phyloP scores from a whole-genome alignment of 2,113 vertebrate species.

The Cololabis saira region DNA sequence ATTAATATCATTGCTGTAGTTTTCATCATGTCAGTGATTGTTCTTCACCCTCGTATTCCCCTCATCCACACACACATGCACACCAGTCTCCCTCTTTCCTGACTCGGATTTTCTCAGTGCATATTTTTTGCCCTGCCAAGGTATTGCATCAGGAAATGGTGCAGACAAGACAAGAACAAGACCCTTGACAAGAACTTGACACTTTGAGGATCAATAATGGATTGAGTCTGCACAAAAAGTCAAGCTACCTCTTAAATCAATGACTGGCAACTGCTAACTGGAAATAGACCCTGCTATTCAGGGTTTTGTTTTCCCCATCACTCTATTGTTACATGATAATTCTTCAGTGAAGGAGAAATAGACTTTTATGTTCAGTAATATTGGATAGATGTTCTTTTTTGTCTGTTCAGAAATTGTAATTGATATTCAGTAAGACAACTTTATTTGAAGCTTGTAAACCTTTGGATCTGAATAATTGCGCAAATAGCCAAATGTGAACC shows the following conservation, averaged over 20 bases:
- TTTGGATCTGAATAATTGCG: no score
- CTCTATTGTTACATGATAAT: neutral
- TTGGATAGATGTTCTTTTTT: no score
- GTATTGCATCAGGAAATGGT: slow-evolving; percentile 54
- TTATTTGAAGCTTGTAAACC: no score
- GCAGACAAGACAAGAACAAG: slow-evolving; percentile 21
- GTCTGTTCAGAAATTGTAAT: no score
- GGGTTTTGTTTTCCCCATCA: slow-evolving; percentile 3
- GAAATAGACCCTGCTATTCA: slow-evolving; percentile 14
- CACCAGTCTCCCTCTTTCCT: neutral
- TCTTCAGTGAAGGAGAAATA: neutral
- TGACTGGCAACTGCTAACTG: slow-evolving; percentile 57
- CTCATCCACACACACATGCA: no score
- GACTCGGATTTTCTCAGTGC: slow-evolving; percentile 7
- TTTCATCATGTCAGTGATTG: no score
- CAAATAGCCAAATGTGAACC: no score
- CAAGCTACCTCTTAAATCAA: slow-evolving; percentile 54
- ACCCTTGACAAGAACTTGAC: slow-evolving; percentile 63
- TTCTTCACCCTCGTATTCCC: no score
- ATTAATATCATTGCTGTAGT: no score
- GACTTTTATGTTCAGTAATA: no score
- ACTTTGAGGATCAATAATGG: slow-evolving; percentile 59
- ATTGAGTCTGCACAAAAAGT: slow-evolving; percentile 70
- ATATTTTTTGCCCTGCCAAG: slow-evolving; percentile 9
- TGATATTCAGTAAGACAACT: no score